Evolutionary conservation across 2,113 vertebrate genomes (phyloP).

Genomic region (Theristicus caerulescens): DNA sequence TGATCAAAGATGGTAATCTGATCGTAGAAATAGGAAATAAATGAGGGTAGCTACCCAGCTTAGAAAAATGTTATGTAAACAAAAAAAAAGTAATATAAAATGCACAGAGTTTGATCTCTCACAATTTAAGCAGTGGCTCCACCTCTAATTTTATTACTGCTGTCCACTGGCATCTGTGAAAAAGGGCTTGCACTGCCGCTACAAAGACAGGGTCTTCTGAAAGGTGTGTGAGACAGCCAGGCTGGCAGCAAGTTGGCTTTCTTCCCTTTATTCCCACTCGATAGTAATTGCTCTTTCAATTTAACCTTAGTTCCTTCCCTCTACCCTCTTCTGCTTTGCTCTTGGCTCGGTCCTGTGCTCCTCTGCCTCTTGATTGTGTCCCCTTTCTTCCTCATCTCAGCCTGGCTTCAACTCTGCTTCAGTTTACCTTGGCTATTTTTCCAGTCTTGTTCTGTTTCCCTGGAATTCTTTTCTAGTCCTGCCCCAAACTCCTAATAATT

Average conservation of each 20-base stretch:
- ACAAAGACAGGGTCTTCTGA: not conserved
- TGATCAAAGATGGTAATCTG: not conserved
- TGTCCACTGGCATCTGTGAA: not conserved
- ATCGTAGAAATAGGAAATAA: not conserved
- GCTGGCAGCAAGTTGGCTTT: not conserved
- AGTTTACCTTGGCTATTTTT: not conserved
- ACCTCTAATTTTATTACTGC: not conserved
- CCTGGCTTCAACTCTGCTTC: not conserved
- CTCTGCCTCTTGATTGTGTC: not conserved
- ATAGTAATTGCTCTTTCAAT: not conserved
- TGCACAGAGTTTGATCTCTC: not conserved
- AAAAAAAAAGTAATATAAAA: not conserved
- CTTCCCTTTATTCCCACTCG: not conserved
- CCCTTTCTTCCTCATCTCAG: not conserved
- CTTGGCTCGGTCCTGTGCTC: not conserved
- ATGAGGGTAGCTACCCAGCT: not conserved
- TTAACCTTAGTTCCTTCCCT: not conserved
- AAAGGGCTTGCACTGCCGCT: not conserved
- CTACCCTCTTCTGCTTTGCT: not conserved
- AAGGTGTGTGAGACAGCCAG: not conserved
- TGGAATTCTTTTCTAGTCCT: not conserved
- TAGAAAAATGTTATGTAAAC: not conserved
- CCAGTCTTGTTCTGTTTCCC: not conserved
- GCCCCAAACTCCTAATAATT: not conserved
- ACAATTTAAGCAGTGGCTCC: not conserved